Evolutionary conservation across 2,888 invertebrate genomes (phyloP), one percentile per base, ranked within the genome.

Genomic region (Mantis religiosa): DNA sequence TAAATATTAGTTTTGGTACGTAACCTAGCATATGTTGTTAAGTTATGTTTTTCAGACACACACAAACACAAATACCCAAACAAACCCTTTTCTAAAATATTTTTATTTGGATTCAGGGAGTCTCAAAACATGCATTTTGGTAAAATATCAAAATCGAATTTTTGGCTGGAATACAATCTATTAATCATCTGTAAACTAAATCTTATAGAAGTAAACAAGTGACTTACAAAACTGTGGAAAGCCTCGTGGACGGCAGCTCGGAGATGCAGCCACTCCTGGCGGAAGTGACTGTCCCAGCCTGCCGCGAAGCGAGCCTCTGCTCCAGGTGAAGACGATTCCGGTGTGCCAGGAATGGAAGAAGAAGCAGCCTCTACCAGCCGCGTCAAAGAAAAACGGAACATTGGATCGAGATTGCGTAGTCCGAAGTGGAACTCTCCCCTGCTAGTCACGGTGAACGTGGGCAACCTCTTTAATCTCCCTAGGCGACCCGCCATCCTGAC

Each of bases 381-480:
- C 12, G 89, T 88, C 30, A 90, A 88, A 28, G 90, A 90, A 34
- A 89, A 89, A 28, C 90, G 87, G 85, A 90, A 88, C 87, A 87
- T 88, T 28, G 89, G 89, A 30, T 89, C 89, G 47, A 88, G 87
- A 28, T 71, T 84, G 82, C 88, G 71, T 20, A 90, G 88, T 15
- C 83, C 87, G 71, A 88, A 83, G 27, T 83, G 88, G 1, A 85
- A 87, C 27, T 90, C 89, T 15, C 89, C 54, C 54, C 54, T 71
- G 3, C 88, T 28, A 28, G 87, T 47, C 87, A 86, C 82, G 2
- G 90, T 89, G 89, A 90, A 90, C 25, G 90, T 88, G 1, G 90
- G 90, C 20, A 89, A 83, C 28, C 90, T 83, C 87, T 89, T 90
- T 7, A 90, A 81, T n/a, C 83, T 86, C 20, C 83, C 86, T n/a